Percentiles rank a stretch among this genome's conserved stretches.
Conservation (phyloP, 2,888 invertebrate species). For the Timema cristinae region DNA sequence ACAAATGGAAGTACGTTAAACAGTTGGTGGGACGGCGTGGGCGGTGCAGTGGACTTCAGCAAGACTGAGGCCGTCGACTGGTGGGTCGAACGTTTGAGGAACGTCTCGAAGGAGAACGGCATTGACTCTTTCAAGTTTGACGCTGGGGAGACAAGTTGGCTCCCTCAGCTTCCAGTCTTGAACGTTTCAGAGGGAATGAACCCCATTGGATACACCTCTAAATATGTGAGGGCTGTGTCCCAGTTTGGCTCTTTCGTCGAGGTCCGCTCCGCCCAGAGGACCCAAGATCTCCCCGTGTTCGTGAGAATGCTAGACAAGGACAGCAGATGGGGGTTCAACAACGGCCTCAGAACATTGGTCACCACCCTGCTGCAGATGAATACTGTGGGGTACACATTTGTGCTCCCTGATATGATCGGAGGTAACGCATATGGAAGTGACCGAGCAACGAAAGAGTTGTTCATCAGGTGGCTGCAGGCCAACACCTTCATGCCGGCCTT, state of each 20-base stretch:
- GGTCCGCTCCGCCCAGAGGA: constrained; percentile 65
- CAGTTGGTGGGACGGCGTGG: constrained; percentile 52
- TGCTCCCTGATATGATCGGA: constrained; percentile 77
- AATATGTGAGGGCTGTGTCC: constrained; percentile 54
- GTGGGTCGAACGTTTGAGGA: constrained; percentile 38
- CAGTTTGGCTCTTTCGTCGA: constrained; percentile 62
- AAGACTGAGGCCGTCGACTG: constrained; percentile 58
- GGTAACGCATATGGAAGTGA: constrained; percentile 60
- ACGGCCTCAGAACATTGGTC: constrained; percentile 67
- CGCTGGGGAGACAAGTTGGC: constrained; percentile 71
- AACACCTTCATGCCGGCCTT: constrained; percentile 72
- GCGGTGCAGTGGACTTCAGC: constrained; percentile 68
- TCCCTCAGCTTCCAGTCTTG: constrained; percentile 40
- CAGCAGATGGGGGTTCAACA: constrained; percentile 61
- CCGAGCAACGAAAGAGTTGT: constrained; percentile 57
- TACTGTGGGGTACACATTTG: constrained; percentile 63
- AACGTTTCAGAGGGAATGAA: neutral
- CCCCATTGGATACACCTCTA: neutral
- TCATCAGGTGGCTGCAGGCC: constrained; percentile 74
- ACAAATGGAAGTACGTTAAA: constrained; percentile 39
- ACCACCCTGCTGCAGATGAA: constrained; percentile 64
- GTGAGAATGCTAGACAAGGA: constrained; percentile 76
- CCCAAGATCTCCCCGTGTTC: constrained; percentile 66
- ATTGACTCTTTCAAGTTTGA: constrained; percentile 78
- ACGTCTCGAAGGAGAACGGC: constrained; percentile 56